A percentile compares a stretch with the other conserved stretches of the same genome.
phyloP scores from a whole-genome alignment of 2,113 vertebrate genomes.

The Melanotaenia duboulayi region DNA sequence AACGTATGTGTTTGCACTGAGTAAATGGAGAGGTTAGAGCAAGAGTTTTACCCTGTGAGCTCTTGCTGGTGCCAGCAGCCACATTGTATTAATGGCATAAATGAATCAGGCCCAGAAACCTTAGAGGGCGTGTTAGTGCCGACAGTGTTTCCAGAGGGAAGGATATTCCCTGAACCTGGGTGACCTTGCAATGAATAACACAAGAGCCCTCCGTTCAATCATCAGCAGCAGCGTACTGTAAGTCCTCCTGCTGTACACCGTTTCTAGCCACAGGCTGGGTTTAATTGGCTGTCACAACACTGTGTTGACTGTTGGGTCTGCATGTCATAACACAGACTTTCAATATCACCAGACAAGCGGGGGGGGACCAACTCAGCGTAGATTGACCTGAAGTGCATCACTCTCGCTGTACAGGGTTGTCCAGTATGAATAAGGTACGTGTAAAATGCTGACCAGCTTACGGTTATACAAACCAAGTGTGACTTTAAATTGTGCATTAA shows the following conservation, averaged over 20 bases:
- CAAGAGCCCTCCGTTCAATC: conserved; percentile 11
- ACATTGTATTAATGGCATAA: conserved; percentile 73
- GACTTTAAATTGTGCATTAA: no score
- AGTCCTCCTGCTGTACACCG: conserved; percentile 25
- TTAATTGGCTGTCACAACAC: conserved; percentile 63
- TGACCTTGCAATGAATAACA: conserved; percentile 67
- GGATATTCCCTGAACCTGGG: conserved; percentile 58
- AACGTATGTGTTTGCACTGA: conserved; percentile 7
- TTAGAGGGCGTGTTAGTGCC: conserved; percentile 34
- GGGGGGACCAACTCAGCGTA: conserved; percentile 2
- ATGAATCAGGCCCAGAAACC: conserved; percentile 66
- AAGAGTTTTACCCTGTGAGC: conserved; percentile 25
- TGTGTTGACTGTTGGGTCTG: conserved; percentile 10
- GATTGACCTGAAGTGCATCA: conserved; percentile 5
- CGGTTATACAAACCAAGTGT: no score
- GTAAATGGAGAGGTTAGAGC: not conserved
- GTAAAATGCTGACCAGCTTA: not conserved
- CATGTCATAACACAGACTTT: conserved; percentile 31
- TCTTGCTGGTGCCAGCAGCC: conserved; percentile 60
- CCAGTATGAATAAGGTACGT: not conserved
- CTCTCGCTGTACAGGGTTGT: not conserved
- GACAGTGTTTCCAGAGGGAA: conserved; percentile 50
- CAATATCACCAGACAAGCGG: conserved; percentile 22
- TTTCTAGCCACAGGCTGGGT: conserved; percentile 21
- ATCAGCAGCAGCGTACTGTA: conserved; percentile 3